A percentile compares a stretch with the other conserved stretches of the same genome.
These are phyloP conservation scores for Muraenolepis orangiensis DNA, from an alignment of 2,797 vertebrate species.

Conservation along the genomic window DNA sequence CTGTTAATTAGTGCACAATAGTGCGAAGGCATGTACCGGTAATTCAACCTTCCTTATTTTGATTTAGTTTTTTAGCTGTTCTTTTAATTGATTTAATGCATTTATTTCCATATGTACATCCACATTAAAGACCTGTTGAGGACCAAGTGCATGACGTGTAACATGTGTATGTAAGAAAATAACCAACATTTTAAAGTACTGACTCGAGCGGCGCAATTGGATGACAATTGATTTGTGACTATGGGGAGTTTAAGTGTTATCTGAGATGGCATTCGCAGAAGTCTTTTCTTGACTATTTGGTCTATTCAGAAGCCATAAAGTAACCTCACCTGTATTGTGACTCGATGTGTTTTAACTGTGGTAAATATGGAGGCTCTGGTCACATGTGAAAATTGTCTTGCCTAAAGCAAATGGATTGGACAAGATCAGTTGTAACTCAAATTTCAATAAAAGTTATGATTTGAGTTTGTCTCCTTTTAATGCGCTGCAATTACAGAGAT, in stretches of 20 bases:
- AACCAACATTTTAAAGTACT: constrained; percentile 10
- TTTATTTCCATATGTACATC: constrained; percentile 30
- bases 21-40: constrained; percentile 13
- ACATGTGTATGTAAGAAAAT: constrained; percentile 27
- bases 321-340: constrained; percentile 64
- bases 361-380: constrained; percentile 35
- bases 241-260: constrained; percentile 27
- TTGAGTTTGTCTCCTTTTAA: constrained; percentile 34
- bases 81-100: constrained; percentile 23
- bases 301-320: constrained; percentile 58
- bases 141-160: constrained; percentile 56
- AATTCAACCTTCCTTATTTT: constrained; percentile 15
- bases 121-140: constrained; percentile 25
- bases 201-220: not conserved
- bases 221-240: not conserved
- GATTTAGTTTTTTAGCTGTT: constrained; percentile 16
- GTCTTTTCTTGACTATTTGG: constrained; percentile 46
- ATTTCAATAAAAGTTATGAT: constrained; percentile 70
- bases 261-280: constrained; percentile 32
- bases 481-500: not conserved
- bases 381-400: constrained; percentile 12
- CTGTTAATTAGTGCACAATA: constrained; percentile 39
- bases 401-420: constrained; percentile 44
- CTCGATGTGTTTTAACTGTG: constrained; percentile 60
- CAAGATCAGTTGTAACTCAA: constrained; percentile 61